Percentiles rank a stretch among this genome's conserved stretches.
Evolutionary conservation across 2,888 invertebrate genomes (phyloP).

Genomic region (Lasioglossum pauxillum): DNA sequence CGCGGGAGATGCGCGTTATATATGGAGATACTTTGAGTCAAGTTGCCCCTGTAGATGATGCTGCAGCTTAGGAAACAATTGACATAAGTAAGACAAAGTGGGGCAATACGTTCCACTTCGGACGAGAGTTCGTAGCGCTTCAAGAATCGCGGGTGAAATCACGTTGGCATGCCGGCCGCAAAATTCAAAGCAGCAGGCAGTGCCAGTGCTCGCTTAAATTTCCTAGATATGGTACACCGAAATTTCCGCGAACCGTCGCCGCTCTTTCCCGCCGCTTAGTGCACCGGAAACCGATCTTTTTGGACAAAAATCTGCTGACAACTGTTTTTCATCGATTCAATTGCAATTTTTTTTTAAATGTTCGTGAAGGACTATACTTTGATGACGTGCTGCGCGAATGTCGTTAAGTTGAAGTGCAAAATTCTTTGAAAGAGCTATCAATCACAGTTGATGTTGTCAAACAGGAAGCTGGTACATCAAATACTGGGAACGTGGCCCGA

Average conservation of each 20-base stretch:
- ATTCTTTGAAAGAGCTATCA: too few relatives aligned
- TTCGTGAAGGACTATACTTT: too few relatives aligned
- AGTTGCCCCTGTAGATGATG: conserved; percentile 15
- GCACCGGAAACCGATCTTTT: too few relatives aligned
- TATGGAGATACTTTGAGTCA: conserved; percentile 24
- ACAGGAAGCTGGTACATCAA: too few relatives aligned
- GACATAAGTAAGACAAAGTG: conserved; percentile 42
- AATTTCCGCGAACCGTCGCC: background rate
- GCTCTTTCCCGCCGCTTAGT: background rate
- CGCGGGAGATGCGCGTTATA: conserved; percentile 13
- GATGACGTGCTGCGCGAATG: too few relatives aligned
- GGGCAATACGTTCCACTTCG: background rate
- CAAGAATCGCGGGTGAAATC: conserved; percentile 2
- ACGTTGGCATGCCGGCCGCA: background rate
- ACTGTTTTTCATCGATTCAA: too few relatives aligned
- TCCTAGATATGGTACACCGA: background rate
- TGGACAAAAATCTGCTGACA: too few relatives aligned
- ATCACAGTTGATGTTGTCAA: too few relatives aligned
- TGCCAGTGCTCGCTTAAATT: background rate
- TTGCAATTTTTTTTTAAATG: too few relatives aligned
- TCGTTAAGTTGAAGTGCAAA: too few relatives aligned
- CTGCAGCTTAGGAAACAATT: conserved; percentile 36
- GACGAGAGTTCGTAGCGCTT: background rate
- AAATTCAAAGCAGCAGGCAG: background rate
- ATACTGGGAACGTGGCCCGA: too few relatives aligned